Conservation (phyloP, 1,140 invertebrate genomes). For the Tetragonula clypearis region DNA sequence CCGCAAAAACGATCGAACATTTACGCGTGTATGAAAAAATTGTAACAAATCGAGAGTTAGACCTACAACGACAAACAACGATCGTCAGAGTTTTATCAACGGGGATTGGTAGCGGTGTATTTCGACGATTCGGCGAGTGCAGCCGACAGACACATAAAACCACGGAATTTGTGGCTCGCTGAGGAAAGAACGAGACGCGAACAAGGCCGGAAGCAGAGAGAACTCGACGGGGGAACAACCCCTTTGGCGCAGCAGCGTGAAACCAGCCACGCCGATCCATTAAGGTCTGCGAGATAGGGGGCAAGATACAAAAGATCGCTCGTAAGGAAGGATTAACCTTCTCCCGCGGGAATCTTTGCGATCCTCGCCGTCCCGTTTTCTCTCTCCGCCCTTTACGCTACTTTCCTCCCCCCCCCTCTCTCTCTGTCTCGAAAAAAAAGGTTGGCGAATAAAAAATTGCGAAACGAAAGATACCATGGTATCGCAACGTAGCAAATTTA, state of each 20-base stretch:
- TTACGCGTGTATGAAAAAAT: too few species aligned
- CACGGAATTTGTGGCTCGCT: constrained; percentile 64
- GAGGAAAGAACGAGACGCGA: constrained; percentile 55
- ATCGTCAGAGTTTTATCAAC: not conserved
- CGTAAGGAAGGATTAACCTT: constrained; percentile 50
- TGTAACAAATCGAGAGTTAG: too few species aligned
- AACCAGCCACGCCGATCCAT: constrained; percentile 71
- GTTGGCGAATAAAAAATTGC: too few species aligned
- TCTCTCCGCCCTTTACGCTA: not conserved
- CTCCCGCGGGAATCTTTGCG: constrained; percentile 35
- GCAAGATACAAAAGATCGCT: constrained; percentile 65
- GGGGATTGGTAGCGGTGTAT: not conserved
- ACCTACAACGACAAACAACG: too few species aligned
- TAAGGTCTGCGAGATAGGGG: constrained; percentile 60
- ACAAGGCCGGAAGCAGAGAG: constrained; percentile 54
- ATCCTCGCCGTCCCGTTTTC: constrained; percentile 5
- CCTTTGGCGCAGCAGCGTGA: constrained; percentile 61
- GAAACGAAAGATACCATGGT: too few species aligned
- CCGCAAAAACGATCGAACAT: too few species aligned
- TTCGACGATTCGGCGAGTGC: constrained; percentile 19
- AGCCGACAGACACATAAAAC: constrained; percentile 64
- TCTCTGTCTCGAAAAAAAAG: too few species aligned
- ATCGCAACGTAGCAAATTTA: too few species aligned
- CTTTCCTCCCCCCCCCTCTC: too few species aligned
- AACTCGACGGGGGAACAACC: constrained; percentile 63